Evolutionary conservation across 2,113 vertebrate species (phyloP).

Genomic region (Solea senegalensis): DNA sequence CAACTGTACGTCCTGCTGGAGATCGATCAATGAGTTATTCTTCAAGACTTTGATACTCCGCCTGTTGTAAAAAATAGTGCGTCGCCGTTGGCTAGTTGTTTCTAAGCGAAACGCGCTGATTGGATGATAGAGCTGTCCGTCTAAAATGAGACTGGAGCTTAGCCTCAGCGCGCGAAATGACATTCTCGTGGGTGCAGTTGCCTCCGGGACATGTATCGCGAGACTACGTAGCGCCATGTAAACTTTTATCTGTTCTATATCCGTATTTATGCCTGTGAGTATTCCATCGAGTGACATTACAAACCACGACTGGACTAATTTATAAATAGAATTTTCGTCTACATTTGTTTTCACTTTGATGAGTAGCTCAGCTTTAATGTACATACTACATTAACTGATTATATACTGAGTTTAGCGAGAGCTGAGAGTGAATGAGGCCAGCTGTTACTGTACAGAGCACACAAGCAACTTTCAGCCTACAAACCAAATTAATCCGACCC

Average conservation of each 20-base stretch:
- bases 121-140: conserved; percentile 56
- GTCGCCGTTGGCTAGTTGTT: conserved; percentile 49
- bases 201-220: conserved; percentile 66
- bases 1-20: conserved; percentile 64
- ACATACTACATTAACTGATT: too few species aligned
- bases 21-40: conserved; percentile 82
- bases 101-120: conserved; percentile 3
- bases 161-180: conserved; percentile 83
- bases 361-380: too few species aligned
- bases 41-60: conserved; percentile 81
- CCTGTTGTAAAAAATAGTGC: conserved; percentile 42
- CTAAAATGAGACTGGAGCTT: conserved; percentile 71
- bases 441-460: too few species aligned
- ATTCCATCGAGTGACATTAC: too few species aligned
- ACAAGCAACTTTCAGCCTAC: too few species aligned
- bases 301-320: too few species aligned
- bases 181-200: conserved; percentile 78
- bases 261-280: conserved; percentile 3
- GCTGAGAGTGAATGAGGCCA: too few species aligned
- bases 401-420: too few species aligned
- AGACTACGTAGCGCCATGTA: conserved; percentile 45
- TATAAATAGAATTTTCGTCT: too few species aligned
- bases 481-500: too few species aligned
- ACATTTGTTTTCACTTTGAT: too few species aligned
- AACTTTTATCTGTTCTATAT: background rate